phyloP scores from a whole-genome alignment of 2,888 invertebrate genomes.

The Cyclophora punctaria region DNA sequence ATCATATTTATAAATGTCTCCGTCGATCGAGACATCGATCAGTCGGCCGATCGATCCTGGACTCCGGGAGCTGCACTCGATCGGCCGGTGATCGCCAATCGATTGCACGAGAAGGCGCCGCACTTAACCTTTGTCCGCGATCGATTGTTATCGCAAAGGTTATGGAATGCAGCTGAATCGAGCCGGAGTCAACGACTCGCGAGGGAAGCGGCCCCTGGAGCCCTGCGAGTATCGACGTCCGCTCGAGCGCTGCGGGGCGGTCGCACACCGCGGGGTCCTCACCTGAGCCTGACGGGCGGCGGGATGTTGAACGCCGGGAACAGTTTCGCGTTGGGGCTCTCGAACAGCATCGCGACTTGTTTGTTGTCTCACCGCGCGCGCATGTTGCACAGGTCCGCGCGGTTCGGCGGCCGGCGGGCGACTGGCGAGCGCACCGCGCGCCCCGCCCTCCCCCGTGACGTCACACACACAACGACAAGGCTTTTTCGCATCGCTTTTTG shows the following conservation, averaged over 20 bases:
- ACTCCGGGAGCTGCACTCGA: background rate
- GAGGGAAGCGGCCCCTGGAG: background rate
- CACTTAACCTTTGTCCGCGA: constrained; percentile 16
- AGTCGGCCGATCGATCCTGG: too few relatives aligned
- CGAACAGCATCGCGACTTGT: constrained; percentile 79
- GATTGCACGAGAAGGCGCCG: constrained; percentile 2
- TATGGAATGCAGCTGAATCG: constrained; percentile 20
- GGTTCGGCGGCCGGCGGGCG: constrained; percentile 53
- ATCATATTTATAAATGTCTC: constrained; percentile 19
- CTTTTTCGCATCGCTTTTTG: constrained; percentile 34
- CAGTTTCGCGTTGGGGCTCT: constrained; percentile 82
- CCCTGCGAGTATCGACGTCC: constrained; percentile 11
- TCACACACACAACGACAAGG: constrained; percentile 50
- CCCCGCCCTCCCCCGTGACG: constrained; percentile 46
- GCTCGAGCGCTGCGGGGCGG: constrained; percentile 42
- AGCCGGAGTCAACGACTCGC: background rate
- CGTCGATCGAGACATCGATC: constrained; percentile 11
- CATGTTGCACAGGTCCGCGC: constrained; percentile 51
- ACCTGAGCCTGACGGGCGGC: constrained; percentile 78
- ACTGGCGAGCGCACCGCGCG: constrained; percentile 41
- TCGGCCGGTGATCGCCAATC: constrained; percentile 5
- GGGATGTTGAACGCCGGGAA: constrained; percentile 82
- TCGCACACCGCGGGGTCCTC: constrained; percentile 31
- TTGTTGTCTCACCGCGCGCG: constrained; percentile 56
- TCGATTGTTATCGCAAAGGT: constrained; percentile 19